Base-by-base conservation (phyloP, 2,797 vertebrate genomes). In the Acanthurus lineatus region DNA sequence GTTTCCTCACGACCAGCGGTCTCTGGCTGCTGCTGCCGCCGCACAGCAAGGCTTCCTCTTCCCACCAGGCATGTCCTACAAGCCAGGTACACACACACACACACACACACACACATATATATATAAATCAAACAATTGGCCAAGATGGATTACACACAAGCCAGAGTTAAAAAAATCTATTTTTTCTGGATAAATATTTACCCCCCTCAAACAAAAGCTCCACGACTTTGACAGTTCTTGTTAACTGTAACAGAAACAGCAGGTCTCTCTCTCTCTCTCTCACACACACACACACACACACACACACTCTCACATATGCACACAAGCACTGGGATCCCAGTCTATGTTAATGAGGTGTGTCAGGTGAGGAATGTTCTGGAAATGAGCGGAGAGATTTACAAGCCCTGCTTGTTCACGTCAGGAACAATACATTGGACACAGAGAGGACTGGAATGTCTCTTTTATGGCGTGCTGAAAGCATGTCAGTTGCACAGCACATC, bases 1-100 rank as follows among this genome's bases (percentile, higher is more conserved):
- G 95, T 98, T 98, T 94, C 97, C 97, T 95, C 97, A 98, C 84
- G 97, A 98, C 96, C 97, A 98, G 96, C 95, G 97, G 84, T 97
- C 97, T 54, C 93, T 98, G 95, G 97, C 97, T 86, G 97, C 97
- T 11, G 97, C 97, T 28, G 97, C 97, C 57, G 97, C 97, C 10
- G 97, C 97, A 68, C 97, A 98, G 90, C 97, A 98, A 89, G 97
- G 97, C 89, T 98, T 98, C 95, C 97, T 98, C 88, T 98, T 98
- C 84, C 97, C 97, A 80, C 97, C 96, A 64, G 93, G 97, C 94
- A 96, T 98, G 96, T 97, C 97, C 88, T 98, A 98, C 95, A 98
- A 98, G 84, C 97, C 97, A 96, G 97, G 97, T 98, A 96, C 19
- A 47, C 51, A 60, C 45, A 28, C 68, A 28, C 56, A 61, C 16